Evolutionary conservation across 1,140 invertebrate genomes (phyloP).

Genomic region (Sminthurinus signatus): DNA sequence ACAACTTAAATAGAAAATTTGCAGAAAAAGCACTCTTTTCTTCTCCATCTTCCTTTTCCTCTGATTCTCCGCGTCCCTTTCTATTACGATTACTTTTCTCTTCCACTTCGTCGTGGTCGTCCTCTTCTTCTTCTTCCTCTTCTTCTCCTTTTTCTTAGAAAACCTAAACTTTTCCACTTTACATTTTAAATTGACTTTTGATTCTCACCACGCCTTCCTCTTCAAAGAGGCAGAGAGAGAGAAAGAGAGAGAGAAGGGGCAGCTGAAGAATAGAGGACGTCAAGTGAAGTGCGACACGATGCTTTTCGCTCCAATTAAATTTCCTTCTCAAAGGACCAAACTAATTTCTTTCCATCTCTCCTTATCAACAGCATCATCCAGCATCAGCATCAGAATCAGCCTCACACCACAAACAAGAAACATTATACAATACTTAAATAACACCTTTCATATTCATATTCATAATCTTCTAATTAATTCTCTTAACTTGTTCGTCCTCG

Average conservation of each 20-base stretch:
- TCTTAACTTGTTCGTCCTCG: constrained; percentile 3
- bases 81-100: too few relatives aligned
- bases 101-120: too few relatives aligned
- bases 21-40: constrained; percentile 30
- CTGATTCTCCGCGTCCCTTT: too few relatives aligned
- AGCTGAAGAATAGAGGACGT: too few relatives aligned
- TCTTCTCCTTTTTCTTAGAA: neutral
- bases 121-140: constrained; percentile 1
- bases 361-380: neutral
- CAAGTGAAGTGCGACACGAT: too few relatives aligned
- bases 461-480: constrained; percentile 10
- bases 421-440: too few relatives aligned
- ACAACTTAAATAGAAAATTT: constrained; percentile 38
- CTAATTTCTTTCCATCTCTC: constrained; percentile 14
- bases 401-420: too few relatives aligned
- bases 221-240: too few relatives aligned
- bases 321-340: constrained; percentile 13
- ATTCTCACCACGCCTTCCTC: constrained; percentile 10
- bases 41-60: neutral
- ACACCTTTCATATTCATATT: neutral
- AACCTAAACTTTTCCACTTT: constrained; percentile 32
- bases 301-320: constrained; percentile 12
- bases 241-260: too few relatives aligned
- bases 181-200: constrained; percentile 32
- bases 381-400: neutral